Evolutionary conservation across 2,113 vertebrate genomes (phyloP).

Genomic region (Rhea pennata): DNA sequence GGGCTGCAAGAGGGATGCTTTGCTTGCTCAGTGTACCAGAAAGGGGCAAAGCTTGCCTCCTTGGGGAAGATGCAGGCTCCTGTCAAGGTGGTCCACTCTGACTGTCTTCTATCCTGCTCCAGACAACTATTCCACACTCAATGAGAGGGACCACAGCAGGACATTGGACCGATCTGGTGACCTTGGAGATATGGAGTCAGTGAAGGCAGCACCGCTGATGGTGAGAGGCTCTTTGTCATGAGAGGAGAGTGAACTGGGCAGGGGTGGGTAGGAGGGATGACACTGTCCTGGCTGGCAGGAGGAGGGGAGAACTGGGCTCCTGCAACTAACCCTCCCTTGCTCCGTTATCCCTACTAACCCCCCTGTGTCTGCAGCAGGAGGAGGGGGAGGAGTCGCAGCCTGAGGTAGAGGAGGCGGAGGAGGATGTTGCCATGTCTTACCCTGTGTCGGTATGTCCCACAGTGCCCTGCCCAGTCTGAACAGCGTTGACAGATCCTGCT

Average conservation of each 20-base stretch:
- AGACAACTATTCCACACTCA: conserved; percentile 89
- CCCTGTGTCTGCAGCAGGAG: conserved; percentile 78
- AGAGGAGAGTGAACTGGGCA: neutral
- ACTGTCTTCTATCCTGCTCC: neutral
- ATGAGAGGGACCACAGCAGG: conserved; percentile 89
- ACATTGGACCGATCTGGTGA: conserved; percentile 89
- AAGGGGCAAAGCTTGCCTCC: neutral
- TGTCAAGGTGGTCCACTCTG: rapidly evolving
- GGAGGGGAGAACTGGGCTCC: neutral
- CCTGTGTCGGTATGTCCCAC: conserved; percentile 73
- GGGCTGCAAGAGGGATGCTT: neutral
- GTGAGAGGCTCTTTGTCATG: conserved; percentile 49
- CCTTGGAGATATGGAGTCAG: conserved; percentile 82
- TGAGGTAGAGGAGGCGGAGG: conserved; percentile 74
- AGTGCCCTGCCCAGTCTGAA: neutral
- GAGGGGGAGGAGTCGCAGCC: conserved; percentile 75
- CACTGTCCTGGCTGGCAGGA: neutral
- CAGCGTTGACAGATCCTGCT: conserved; percentile 29
- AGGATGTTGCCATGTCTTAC: conserved; percentile 53
- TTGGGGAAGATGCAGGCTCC: neutral
- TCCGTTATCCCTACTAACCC: conserved; percentile 66
- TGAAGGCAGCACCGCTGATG: conserved; percentile 82
- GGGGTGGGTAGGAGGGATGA: neutral
- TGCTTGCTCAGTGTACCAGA: rapidly evolving
- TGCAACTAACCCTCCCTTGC: neutral